Evolutionary conservation across 1,140 invertebrate species (phyloP).

Genomic region (Stratiolaelaps scimitus): DNA sequence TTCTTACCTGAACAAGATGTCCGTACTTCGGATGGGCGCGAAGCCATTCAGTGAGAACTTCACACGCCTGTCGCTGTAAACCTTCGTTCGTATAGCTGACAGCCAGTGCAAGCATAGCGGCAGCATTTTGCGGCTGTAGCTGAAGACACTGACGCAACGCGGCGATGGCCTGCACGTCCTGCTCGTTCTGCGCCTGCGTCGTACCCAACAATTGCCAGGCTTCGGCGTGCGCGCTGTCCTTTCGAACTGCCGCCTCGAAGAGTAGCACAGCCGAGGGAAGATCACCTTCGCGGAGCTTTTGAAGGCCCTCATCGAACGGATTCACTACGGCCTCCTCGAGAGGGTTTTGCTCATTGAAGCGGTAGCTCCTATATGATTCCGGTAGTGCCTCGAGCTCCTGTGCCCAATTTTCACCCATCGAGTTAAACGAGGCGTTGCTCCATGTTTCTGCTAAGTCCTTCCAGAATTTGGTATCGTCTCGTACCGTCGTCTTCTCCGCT

Average conservation of each 20-base stretch:
- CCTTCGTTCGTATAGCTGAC: conserved; percentile 90
- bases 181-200: conserved; percentile 84
- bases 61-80: conserved; percentile 47
- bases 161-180: conserved; percentile 48
- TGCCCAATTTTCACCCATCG: neutral
- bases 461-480: neutral
- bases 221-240: conserved; percentile 58
- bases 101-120: conserved; percentile 74
- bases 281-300: conserved; percentile 67
- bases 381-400: neutral
- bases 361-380: conserved; percentile 31
- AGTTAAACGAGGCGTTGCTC: neutral
- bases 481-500: no score
- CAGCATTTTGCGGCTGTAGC: conserved; percentile 63
- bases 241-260: conserved; percentile 87
- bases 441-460: neutral
- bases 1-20: conserved; percentile 48
- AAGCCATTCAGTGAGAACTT: conserved; percentile 59
- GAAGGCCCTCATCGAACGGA: conserved; percentile 71
- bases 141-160: conserved; percentile 55
- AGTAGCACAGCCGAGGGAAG: conserved; percentile 85
- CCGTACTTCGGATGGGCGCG: conserved; percentile 67
- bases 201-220: conserved; percentile 52
- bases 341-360: conserved; percentile 32
- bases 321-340: conserved; percentile 42